Evolutionary conservation across 1,140 invertebrate species (phyloP).

Genomic region (Drosophila biarmipes): DNA sequence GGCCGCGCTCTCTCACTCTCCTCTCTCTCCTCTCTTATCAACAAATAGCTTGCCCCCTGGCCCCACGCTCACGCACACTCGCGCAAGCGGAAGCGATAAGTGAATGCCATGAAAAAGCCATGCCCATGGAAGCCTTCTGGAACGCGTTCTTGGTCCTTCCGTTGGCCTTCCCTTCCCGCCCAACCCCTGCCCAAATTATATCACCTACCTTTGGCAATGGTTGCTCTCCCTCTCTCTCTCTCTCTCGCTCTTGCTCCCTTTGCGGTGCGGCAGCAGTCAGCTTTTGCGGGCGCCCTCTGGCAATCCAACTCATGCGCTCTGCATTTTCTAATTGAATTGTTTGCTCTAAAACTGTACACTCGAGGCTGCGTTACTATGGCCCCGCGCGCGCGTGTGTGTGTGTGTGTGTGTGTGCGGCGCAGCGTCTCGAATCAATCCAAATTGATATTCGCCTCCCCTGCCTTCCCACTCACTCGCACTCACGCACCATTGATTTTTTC

Average conservation of each 20-base stretch:
- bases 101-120: slow-evolving; percentile 15
- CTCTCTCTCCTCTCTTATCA: slow-evolving; percentile 47
- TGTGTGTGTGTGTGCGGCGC: slow-evolving; percentile 18
- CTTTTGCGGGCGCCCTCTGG: slow-evolving; percentile 34
- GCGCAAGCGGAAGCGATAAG: slow-evolving; percentile 40
- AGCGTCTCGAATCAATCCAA: slow-evolving; percentile 36
- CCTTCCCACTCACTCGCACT: slow-evolving; percentile 68
- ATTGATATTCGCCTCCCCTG: not conserved
- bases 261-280: slow-evolving; percentile 40
- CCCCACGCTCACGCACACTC: slow-evolving; percentile 14
- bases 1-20: not conserved
- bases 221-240: slow-evolving; percentile 41
- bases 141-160: too few relatives aligned
- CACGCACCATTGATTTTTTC: slow-evolving; percentile 62
- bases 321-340: slow-evolving; percentile 57
- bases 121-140: slow-evolving; percentile 12
- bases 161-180: not conserved
- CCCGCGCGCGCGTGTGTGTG: slow-evolving; percentile 22
- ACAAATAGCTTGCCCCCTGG: slow-evolving; percentile 41
- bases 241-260: slow-evolving; percentile 14
- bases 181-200: slow-evolving; percentile 8
- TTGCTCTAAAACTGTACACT: slow-evolving; percentile 46
- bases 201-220: slow-evolving; percentile 75
- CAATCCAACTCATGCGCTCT: slow-evolving; percentile 54
- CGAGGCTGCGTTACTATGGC: slow-evolving; percentile 42